phyloP scores from a whole-genome alignment of 2,888 invertebrate species.

The Oeneis ivallda region DNA sequence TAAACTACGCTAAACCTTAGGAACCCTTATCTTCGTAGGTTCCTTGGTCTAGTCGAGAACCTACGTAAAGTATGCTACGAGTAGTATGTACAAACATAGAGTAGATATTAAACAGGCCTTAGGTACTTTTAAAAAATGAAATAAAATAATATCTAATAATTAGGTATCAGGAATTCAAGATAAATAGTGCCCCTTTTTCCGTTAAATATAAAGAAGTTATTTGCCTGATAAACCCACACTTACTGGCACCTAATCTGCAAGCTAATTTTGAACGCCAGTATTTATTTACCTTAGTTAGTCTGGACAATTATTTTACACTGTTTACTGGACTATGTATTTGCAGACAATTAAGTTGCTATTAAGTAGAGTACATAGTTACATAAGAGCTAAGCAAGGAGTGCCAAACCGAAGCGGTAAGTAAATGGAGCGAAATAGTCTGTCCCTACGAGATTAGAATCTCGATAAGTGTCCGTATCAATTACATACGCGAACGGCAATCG shows the following conservation, averaged over 20 bases:
- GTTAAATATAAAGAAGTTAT: too few species aligned
- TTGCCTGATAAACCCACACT: too few species aligned
- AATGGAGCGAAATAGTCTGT: slow-evolving; percentile 34
- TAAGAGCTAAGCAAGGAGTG: slow-evolving; percentile 23
- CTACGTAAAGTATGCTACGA: too few species aligned
- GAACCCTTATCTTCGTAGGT: too few species aligned
- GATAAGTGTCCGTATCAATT: slow-evolving; percentile 44
- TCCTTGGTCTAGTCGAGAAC: too few species aligned
- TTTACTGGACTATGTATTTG: slow-evolving; percentile 1
- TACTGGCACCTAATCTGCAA: not conserved
- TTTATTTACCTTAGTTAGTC: not conserved
- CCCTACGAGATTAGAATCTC: slow-evolving; percentile 41
- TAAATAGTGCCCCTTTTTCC: too few species aligned
- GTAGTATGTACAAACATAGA: too few species aligned
- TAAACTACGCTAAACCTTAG: too few species aligned
- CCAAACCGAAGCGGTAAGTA: slow-evolving; percentile 29
- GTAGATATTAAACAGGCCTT: too few species aligned
- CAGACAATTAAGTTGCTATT: not conserved
- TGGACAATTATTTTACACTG: not conserved
- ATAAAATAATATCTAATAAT: too few species aligned
- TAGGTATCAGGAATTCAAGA: too few species aligned
- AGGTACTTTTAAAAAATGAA: too few species aligned
- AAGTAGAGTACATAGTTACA: slow-evolving; percentile 1
- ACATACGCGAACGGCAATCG: slow-evolving; percentile 39
- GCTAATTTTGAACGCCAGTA: not conserved